phyloP scores from a whole-genome alignment of 2,888 invertebrate genomes.

The Drosophila hamatofila region DNA sequence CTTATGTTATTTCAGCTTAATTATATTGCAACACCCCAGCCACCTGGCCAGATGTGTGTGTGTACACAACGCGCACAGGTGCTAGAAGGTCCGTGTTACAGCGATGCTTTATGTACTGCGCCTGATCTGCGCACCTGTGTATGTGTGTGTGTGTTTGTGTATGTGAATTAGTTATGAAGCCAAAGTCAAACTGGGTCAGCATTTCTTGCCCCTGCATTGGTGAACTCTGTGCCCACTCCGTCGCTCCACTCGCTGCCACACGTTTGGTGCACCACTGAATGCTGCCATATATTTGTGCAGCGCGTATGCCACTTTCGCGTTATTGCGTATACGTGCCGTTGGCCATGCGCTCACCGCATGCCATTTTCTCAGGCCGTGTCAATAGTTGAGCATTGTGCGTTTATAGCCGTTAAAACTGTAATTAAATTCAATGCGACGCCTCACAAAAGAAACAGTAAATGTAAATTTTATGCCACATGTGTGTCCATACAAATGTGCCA shows the following conservation, averaged over 20 bases:
- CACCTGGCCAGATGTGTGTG: slow-evolving; percentile 28
- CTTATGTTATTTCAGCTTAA: slow-evolving; percentile 76
- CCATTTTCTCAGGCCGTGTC: slow-evolving; percentile 49
- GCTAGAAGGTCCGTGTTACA: slow-evolving; percentile 72
- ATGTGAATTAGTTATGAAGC: slow-evolving; percentile 82
- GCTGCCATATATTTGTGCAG: slow-evolving; percentile 64
- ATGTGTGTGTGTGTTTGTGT: slow-evolving; percentile 38
- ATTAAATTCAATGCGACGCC: slow-evolving; percentile 67
- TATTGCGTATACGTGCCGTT: slow-evolving; percentile 74
- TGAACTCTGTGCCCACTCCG: slow-evolving; percentile 5
- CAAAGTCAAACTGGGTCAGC: slow-evolving; percentile 81
- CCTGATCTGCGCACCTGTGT: slow-evolving; percentile 25
- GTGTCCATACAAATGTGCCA: slow-evolving; percentile 13
- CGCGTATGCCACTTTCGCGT: slow-evolving; percentile 63
- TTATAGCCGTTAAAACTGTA: slow-evolving; percentile 69
- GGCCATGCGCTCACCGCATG: slow-evolving; percentile 31
- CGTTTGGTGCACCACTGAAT: slow-evolving; percentile 37
- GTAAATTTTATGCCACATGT: slow-evolving; percentile 46
- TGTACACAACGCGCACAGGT: slow-evolving; percentile 67
- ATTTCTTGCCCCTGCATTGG: slow-evolving; percentile 45
- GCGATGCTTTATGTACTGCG: slow-evolving; percentile 73
- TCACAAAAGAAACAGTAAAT: slow-evolving; percentile 49
- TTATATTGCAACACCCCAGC: slow-evolving; percentile 74
- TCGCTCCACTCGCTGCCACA: slow-evolving; percentile 18
- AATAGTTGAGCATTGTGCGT: slow-evolving; percentile 52